Evolutionary conservation across 2,888 invertebrate species (phyloP), one percentile per base, ranked within the genome.

Genomic region (Dryadula phaetusa): DNA sequence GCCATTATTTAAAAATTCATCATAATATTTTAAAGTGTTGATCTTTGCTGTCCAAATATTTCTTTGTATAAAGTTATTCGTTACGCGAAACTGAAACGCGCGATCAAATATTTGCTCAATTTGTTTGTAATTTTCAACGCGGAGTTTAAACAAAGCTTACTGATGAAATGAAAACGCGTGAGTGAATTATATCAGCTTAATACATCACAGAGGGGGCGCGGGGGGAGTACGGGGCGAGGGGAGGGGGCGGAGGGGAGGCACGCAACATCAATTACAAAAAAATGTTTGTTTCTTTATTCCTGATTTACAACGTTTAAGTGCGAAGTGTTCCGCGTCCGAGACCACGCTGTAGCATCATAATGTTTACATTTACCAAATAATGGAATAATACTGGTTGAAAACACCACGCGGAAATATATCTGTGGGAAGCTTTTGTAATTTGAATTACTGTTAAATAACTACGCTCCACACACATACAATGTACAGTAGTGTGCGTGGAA

Each of bases 61-160:
- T 58, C 32, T 12, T 16, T 58, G 16, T 25, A 44, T 10, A 42
- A 44, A 44, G 25, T 44, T 25, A 44, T 58, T 28, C 12, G 28
- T 42, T 60, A 22, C 22, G 12, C 6, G 60, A 44, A 28, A 44
- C 28, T 40, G 44, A 44, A 14, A 40, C 40, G 32, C 18, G 40
- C 42, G 42, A 60, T 42, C 42, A 42, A 60, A 60, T 60, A 60
- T 60, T 60, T 42, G 44, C 60, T 60, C 60, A 32, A 28, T 44
- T 44, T 60, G 60, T 60, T 60, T 60, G 28, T 60, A 44, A 60
- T 60, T 42, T 60, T 42, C 44, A 10, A 16, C 60, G 18, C 44
- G 7, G 44, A 44, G 42, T 58, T 54, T 18, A 58, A 58, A 60
- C 60, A 44, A 44, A 60, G 54, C 44, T 60, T 28, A 16, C 16